Evolutionary conservation across 2,888 invertebrate species (phyloP), one percentile per base, ranked within the genome.

Genomic region (Nysson spinosus): DNA sequence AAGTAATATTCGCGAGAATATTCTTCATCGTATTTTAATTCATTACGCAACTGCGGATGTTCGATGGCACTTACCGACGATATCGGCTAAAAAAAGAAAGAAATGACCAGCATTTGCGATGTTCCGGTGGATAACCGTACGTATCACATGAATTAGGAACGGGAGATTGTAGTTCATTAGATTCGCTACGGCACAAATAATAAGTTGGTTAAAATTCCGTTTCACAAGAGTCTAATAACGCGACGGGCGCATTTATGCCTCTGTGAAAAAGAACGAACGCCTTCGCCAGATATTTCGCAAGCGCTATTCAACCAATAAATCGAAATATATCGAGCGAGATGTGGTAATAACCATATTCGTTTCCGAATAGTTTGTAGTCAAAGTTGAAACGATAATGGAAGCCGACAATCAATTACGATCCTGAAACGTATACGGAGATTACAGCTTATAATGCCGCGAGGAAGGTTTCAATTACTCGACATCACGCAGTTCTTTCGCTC

Each of bases 101-200:
- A 43, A 44, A 72, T 32, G 71, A 58, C 55, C 44, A 74, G 34
- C 75, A 74, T 81, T 78, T 72, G 64, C 67, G 68, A 46, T 74
- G 82, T 84, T 84, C 83, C 83, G 77, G 78, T 85, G 85, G 85
- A 85, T 83, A 84, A 79, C 74, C 77, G 68, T 58, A 52, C 64
- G 66, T 74, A 83, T 83, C 79, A 83, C 83, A 80, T 78, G 78
- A 76, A 85, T 86, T 80, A 80, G 69, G 77, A 77, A 72, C 69
- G 68, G 64, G 70, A 67, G 60, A 66, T 71, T 75, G 69, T 54
- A 77, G 75, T 83, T 84, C 82, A 82, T 84, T 84, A 85, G 85
- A 85, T 85, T 79, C 85, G 83, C 85, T 77, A 82, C 75, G 78
- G 65, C 63, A 40, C 39, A 74, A 73, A 77, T 75, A 66, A 64